Base-by-base conservation (phyloP, 2,113 vertebrate genomes). In the Irena cyanogastra region DNA sequence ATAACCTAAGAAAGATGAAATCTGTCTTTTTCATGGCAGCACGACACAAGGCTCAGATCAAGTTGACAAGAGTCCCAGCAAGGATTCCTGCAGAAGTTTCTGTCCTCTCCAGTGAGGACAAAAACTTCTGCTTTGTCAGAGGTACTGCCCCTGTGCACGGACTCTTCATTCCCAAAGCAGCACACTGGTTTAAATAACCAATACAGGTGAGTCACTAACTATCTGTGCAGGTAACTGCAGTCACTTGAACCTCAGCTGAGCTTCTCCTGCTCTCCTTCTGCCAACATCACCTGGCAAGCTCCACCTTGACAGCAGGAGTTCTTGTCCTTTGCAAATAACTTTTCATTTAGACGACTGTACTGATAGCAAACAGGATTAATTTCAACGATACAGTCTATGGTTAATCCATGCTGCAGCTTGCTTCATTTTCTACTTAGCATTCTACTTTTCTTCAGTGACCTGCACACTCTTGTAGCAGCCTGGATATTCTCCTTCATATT, bases 1-100 rank as follows among this genome's bases (percentile, higher is more conserved):
- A 78, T 2, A 78, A 60, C 14, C 56, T 2, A 47, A 47, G 37
- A 70, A 56, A 61, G 42, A 49, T 13, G 5, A 37, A 47, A 53
- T 26, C 35, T 60, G 27, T 39, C 19, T 5, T 31, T n/a, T 42
- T 3, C 30, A 2, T 3, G 6, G 56, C 42, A 61, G 37, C 13
- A 12, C 2, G 15, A 63, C 57, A 63, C 0, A 0, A 75, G 20
- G 47, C 26, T 70, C 50, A 42, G 44, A 75, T 23, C 13, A 83
- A 90, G 56, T 3, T 3, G 5, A 47, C 13, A 35, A 8, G 24
- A 53, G 28, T 24, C 26, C 24, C 56, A 82, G 60, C 9, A 69
- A 74, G 21, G 45, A n/a, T 24, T 75, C 19, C 52, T 24, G 9
- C 2, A 1, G 10, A 42, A 60, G 82, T 7, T n/a, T 65, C 4